Percentiles rank a stretch among this genome's conserved stretches.
phyloP scores from a whole-genome alignment of 2,888 invertebrate genomes.

The Tanypteryx hageni region DNA sequence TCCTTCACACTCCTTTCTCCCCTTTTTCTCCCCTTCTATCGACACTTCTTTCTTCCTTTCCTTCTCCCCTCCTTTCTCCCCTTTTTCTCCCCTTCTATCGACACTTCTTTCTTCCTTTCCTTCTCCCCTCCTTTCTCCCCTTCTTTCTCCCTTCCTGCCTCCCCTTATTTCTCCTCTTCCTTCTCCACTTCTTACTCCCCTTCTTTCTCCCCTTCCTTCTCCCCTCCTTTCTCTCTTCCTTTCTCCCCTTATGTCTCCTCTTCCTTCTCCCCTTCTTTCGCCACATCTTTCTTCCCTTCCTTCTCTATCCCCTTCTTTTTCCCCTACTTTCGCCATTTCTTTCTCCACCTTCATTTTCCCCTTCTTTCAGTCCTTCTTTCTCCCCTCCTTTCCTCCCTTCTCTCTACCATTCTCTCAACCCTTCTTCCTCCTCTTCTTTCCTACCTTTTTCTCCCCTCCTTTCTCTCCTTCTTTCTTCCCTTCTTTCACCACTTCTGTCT shows the following conservation, averaged over 20 bases:
- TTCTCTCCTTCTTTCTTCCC: background rate
- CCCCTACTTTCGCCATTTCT: background rate
- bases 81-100: background rate
- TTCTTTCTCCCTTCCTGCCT: background rate
- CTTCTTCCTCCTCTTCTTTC: background rate
- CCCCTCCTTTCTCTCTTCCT: background rate
- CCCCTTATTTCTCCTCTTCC: background rate
- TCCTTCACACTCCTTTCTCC: background rate
- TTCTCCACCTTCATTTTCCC: background rate
- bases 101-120: background rate
- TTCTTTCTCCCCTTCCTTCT: background rate
- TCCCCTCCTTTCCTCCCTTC: background rate
- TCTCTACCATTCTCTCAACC: background rate
- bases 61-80: background rate
- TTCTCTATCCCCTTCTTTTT: background rate
- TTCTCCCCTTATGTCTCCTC: background rate
- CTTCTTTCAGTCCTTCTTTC: background rate
- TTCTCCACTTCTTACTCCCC: background rate
- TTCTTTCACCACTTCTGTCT: background rate
- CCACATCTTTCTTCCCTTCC: too few relatives aligned
- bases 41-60: too few relatives aligned
- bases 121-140: background rate
- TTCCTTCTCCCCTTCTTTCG: background rate
- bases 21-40: background rate
- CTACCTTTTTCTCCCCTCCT: background rate